phyloP scores from a whole-genome alignment of 2,797 vertebrate species.

The Avahi laniger region DNA sequence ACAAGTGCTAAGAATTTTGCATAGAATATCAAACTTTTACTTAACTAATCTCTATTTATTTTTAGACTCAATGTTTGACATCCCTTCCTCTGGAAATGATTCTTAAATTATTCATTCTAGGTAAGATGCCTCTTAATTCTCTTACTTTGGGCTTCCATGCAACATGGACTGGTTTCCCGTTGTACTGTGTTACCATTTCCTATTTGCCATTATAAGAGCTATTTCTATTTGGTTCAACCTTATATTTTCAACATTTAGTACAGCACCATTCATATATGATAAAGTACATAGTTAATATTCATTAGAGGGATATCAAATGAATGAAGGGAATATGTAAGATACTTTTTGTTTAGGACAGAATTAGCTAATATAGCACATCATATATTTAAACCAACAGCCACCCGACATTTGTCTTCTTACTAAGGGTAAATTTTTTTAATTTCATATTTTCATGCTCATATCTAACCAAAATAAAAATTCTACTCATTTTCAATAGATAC shows the following conservation, averaged over 20 bases:
- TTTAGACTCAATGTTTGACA: background rate
- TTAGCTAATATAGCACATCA: background rate
- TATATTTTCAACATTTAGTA: background rate
- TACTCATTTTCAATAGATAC: background rate
- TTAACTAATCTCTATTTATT: background rate
- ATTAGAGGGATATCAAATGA: background rate
- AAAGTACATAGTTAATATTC: background rate
- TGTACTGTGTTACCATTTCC: background rate
- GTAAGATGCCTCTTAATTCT: background rate
- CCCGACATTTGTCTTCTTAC: background rate
- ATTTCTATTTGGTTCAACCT: background rate
- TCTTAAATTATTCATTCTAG: background rate
- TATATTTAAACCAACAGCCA: background rate
- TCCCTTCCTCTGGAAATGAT: background rate
- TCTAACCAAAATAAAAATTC: background rate
- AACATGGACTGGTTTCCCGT: background rate
- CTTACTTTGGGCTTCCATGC: background rate
- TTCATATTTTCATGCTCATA: background rate
- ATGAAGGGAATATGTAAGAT: background rate
- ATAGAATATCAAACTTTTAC: background rate
- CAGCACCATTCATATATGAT: background rate
- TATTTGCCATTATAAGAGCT: background rate
- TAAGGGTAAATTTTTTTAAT: background rate
- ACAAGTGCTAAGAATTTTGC: background rate
- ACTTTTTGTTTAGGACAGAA: background rate